A percentile compares a stretch with the other conserved stretches of the same genome.
Conservation (phyloP, 1,140 invertebrate species). For the Drosophila serrata region DNA sequence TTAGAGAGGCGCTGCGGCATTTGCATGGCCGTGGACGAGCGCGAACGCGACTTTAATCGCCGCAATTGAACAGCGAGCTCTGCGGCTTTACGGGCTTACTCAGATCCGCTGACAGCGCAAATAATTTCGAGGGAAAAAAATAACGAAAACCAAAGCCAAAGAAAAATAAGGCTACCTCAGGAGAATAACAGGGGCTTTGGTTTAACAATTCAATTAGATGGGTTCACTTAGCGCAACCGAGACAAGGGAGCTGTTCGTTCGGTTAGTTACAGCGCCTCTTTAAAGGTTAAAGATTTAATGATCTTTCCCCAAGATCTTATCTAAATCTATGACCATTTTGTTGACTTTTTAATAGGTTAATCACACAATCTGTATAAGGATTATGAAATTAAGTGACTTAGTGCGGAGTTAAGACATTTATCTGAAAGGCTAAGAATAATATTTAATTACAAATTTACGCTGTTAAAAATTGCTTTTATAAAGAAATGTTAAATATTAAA, state of each 20-base stretch:
- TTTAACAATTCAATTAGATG: constrained; percentile 75
- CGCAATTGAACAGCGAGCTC: constrained; percentile 63
- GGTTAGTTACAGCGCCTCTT: constrained; percentile 12
- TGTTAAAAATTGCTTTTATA: too few species aligned
- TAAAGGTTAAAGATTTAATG: constrained; percentile 23
- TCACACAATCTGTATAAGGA: not conserved
- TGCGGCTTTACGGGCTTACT: constrained; percentile 40
- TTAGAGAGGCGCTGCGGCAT: constrained; percentile 66
- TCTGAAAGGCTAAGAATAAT: not conserved
- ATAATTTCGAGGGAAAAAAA: constrained; percentile 45
- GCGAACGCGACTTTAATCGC: constrained; percentile 57
- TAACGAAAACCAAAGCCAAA: constrained; percentile 16
- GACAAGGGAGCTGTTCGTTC: constrained; percentile 14
- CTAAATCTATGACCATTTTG: constrained; percentile 1
- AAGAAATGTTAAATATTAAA: too few species aligned
- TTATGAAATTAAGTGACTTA: not conserved
- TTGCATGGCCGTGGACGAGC: constrained; percentile 61
- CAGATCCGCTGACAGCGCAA: constrained; percentile 59
- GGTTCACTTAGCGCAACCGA: constrained; percentile 14
- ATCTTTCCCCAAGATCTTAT: constrained; percentile 4
- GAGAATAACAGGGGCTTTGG: constrained; percentile 32
- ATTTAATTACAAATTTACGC: not conserved
- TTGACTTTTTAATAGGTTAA: constrained; percentile 3
- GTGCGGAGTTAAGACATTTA: not conserved
- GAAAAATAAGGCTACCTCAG: constrained; percentile 36